These are phyloP conservation scores for Diploptera punctata DNA, from an alignment of 2,888 invertebrate genomes.

Conservation along the genomic window DNA sequence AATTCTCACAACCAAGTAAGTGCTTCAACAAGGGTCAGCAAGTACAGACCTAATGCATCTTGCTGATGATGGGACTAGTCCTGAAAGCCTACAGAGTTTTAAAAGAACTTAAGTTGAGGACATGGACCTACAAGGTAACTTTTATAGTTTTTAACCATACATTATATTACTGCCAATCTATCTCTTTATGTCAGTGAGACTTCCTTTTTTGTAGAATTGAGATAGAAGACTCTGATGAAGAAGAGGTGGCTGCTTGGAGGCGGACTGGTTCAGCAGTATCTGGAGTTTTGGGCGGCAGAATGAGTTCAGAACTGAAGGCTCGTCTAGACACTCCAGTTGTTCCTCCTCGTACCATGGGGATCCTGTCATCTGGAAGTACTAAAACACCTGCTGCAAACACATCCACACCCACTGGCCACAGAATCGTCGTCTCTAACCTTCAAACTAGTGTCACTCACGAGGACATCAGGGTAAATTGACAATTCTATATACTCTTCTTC, in stretches of 20 bases:
- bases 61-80: too few relatives aligned
- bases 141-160: too few relatives aligned
- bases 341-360: conserved; percentile 49
- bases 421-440: conserved; percentile 91
- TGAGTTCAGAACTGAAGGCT: conserved; percentile 52
- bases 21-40: too few relatives aligned
- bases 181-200: too few relatives aligned
- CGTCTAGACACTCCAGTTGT: conserved; percentile 57
- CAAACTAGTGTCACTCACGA: conserved; percentile 86
- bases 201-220: conserved; percentile 23
- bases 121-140: too few relatives aligned
- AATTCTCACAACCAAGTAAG: too few relatives aligned
- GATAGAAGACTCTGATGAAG: conserved; percentile 38
- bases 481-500: too few relatives aligned
- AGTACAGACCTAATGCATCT: too few relatives aligned
- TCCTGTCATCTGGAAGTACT: conserved; percentile 47
- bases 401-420: conserved; percentile 66
- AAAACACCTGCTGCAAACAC: conserved; percentile 17
- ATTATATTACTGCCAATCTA: too few relatives aligned
- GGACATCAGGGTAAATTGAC: conserved; percentile 78
- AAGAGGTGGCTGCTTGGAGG: conserved; percentile 20
- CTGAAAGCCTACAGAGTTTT: too few relatives aligned
- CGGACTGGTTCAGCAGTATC: conserved; percentile 2
- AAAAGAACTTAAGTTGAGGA: too few relatives aligned
- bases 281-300: conserved; percentile 24